Conservation (phyloP, 2,113 vertebrate species). For the Takifugu flavidus region DNA sequence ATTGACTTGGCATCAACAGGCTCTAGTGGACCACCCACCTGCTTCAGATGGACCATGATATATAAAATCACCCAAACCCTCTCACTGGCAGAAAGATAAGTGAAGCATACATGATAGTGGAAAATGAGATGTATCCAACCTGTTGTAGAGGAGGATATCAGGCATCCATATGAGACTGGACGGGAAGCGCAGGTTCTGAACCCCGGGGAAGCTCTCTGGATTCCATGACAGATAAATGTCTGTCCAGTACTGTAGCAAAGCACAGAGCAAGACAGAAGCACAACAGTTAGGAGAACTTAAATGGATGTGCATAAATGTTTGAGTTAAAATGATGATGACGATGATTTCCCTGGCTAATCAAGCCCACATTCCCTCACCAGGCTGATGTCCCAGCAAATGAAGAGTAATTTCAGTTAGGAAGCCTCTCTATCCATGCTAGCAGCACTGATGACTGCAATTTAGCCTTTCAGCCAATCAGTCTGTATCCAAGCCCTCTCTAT, state of each 20-base stretch:
- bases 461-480: no score
- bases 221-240: slow-evolving; percentile 86
- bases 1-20: no score
- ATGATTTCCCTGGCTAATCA: no score
- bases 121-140: slow-evolving; percentile 69
- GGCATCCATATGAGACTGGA: slow-evolving; percentile 85
- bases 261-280: neutral
- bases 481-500: no score
- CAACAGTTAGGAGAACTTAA: neutral
- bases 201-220: slow-evolving; percentile 79
- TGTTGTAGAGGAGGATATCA: slow-evolving; percentile 89
- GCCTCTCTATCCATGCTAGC: no score
- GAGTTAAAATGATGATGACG: no score
- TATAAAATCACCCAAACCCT: no score
- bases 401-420: slow-evolving; percentile 3
- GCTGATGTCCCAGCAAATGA: slow-evolving; percentile 3
- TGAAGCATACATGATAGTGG: neutral
- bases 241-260: slow-evolving; percentile 76
- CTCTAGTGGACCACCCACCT: no score
- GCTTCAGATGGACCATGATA: no score
- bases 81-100: no score
- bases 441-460: no score
- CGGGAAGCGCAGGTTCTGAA: slow-evolving; percentile 84
- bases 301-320: neutral
- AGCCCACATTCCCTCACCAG: neutral